Conservation (phyloP, 2,888 invertebrate species). For the Tipula vernalis region DNA sequence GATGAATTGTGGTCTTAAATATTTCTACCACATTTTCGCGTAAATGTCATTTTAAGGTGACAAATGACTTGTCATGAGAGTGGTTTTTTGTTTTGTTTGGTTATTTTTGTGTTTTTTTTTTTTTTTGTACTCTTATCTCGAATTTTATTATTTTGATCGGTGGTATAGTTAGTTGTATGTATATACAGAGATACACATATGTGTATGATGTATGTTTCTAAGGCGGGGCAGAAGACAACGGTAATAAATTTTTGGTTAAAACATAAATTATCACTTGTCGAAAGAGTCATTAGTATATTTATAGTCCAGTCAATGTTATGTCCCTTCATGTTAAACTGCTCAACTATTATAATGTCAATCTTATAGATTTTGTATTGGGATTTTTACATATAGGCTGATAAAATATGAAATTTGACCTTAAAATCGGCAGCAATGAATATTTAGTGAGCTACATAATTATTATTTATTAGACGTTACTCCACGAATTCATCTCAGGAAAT, state of each 20-base stretch:
- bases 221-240: not conserved
- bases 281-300: not conserved
- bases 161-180: not conserved
- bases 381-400: too few species aligned
- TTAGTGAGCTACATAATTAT: too few species aligned
- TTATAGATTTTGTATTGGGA: too few species aligned
- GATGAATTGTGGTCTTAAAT: conserved; percentile 6
- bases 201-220: not conserved
- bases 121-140: not conserved
- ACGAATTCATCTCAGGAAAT: too few species aligned
- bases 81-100: not conserved
- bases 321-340: not conserved
- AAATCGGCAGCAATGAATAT: too few species aligned
- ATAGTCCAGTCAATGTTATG: not conserved
- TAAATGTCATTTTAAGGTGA: conserved; percentile 8
- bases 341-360: not conserved
- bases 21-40: conserved; percentile 8
- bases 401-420: too few species aligned
- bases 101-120: conserved; percentile 5
- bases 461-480: too few species aligned
- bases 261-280: not conserved
- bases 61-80: conserved; percentile 7
- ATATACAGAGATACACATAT: not conserved
- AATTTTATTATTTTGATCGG: not conserved
- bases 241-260: not conserved